A percentile compares a stretch with the other conserved stretches of the same genome.
These are phyloP conservation scores for Drosophila rhopaloa DNA, from an alignment of 1,140 invertebrate species.

Conservation along the genomic window DNA sequence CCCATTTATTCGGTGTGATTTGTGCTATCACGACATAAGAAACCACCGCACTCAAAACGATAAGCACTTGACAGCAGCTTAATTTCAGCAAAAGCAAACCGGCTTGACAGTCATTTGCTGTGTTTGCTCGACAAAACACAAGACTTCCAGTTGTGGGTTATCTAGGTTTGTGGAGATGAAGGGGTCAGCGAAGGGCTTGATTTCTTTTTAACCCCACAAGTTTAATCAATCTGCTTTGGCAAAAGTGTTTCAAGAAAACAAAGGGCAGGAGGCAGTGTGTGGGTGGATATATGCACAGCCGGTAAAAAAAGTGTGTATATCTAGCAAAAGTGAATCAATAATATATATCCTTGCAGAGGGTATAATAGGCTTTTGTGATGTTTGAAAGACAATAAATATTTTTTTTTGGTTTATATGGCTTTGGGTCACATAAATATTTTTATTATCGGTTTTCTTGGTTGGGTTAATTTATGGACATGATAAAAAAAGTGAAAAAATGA, in stretches of 20 bases:
- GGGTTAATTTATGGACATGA: too few species aligned
- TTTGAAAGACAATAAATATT: too few species aligned
- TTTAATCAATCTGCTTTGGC: constrained; percentile 8
- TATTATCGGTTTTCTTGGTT: neutral
- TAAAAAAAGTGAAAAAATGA: too few species aligned
- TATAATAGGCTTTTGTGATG: neutral
- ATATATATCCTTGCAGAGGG: neutral
- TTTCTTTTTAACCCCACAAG: neutral
- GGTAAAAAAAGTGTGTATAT: constrained; percentile 24
- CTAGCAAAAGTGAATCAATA: constrained; percentile 10
- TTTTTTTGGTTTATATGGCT: too few species aligned
- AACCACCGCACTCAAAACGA: constrained; percentile 7
- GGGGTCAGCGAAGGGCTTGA: neutral
- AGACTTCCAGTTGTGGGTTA: neutral
- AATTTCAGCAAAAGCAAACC: constrained; percentile 20
- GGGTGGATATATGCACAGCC: constrained; percentile 1
- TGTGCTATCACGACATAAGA: constrained; percentile 1
- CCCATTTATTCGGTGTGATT: constrained; percentile 7
- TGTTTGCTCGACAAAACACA: constrained; percentile 19
- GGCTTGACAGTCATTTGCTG: constrained; percentile 14
- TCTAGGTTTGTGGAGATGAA: neutral
- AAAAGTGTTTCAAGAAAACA: constrained; percentile 6
- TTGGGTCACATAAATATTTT: neutral
- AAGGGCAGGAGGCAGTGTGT: neutral
- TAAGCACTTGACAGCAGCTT: constrained; percentile 37